Evolutionary conservation across 2,797 vertebrate genomes (phyloP).

Genomic region (Sylvia borin): DNA sequence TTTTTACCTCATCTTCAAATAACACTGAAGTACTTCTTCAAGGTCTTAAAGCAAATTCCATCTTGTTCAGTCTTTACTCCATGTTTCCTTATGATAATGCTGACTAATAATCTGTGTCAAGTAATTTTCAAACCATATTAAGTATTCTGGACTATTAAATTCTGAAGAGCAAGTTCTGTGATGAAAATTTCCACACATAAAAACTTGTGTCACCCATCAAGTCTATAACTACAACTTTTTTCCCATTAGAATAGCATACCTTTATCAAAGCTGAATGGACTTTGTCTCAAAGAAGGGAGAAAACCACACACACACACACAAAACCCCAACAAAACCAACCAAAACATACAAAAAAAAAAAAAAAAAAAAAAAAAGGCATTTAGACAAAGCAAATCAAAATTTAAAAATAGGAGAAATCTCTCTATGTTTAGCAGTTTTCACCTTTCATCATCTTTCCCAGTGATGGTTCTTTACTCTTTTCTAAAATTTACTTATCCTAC

Average conservation of each 20-base stretch:
- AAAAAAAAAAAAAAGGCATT: background rate
- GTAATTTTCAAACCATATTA: background rate
- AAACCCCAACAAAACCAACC: background rate
- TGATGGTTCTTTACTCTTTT: background rate
- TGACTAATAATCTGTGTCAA: background rate
- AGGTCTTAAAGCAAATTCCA: background rate
- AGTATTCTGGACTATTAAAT: background rate
- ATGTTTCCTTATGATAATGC: background rate
- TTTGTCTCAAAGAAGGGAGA: background rate
- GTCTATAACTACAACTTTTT: background rate
- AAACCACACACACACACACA: accelerated
- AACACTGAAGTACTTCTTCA: background rate
- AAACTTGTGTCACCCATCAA: background rate
- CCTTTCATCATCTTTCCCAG: background rate
- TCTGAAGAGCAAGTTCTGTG: background rate
- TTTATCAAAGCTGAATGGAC: background rate
- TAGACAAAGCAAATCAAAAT: background rate
- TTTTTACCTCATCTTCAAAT: background rate
- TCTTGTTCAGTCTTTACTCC: background rate
- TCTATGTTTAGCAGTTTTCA: background rate
- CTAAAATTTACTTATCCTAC: background rate
- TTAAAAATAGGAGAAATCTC: background rate
- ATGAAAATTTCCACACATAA: background rate
- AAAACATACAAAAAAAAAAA: background rate
- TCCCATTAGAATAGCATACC: background rate